Evolutionary conservation across 2,888 invertebrate species (phyloP), one percentile per base, ranked within the genome.

Genomic region (Parthenolecanium corni): DNA sequence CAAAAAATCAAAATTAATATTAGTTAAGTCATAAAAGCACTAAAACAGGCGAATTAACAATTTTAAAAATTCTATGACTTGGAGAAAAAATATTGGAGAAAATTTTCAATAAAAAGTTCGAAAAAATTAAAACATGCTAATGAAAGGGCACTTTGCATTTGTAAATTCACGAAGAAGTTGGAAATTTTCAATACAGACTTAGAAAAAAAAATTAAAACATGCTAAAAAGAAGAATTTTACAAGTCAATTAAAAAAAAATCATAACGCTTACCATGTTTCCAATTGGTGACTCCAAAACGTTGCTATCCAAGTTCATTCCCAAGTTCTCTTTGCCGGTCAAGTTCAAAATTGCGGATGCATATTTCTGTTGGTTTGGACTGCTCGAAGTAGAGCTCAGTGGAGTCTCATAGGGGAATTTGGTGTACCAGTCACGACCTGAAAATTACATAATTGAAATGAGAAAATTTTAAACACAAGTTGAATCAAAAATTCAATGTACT

Each of bases 281-380:
- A 51, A 61, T 51, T 1, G 61, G 38, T 16, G 61, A 61, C 49
- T 61, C 61, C 38, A 51, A 51, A 36, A 46, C 40, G 16, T 31
- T 49, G 23, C 20, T 51, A 4, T 61, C 61, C 23, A 20, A 21
- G 16, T 61, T 61, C 9, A 23, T 23, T 36, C 31, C 14, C 25
- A 16, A 51, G 49, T 18, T 20, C 16, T 49, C 31, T 9, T 58
- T 36, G 20, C 49, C 49, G 14, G 58, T 58, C 47, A 58, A 12
- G 25, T 46, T 58, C 44, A 58, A 38, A 47, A 58, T 47, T 16
- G 61, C 49, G 2, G 51, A 36, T 21, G 38, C 51, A 23, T 20
- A 54, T 23, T 54, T 31, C 24, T 49, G 61, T n/a, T 49, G 47
- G 21, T 36, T 47, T 21, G 47, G 47, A 3, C 20, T 49, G 9